phyloP scores from a whole-genome alignment of 2,888 invertebrate genomes.

The Melinaea marsaeus region DNA sequence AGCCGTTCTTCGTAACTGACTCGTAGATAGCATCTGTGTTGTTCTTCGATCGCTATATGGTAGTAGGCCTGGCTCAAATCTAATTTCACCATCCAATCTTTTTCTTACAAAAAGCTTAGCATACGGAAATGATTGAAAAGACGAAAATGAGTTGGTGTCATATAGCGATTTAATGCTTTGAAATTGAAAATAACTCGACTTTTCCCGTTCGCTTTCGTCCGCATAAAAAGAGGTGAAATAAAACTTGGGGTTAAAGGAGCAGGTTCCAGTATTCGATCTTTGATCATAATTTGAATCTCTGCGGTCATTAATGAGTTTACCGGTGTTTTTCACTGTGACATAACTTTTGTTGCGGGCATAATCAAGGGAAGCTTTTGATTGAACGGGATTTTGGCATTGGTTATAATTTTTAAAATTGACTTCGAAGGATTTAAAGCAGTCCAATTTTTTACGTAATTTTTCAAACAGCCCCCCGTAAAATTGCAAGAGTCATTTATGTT shows the following conservation, averaged over 20 bases:
- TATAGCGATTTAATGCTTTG: no score
- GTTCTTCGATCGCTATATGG: slow-evolving; percentile 18
- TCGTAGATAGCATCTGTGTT: slow-evolving; percentile 22
- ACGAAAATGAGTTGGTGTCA: no score
- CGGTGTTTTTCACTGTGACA: no score
- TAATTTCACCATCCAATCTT: slow-evolving; percentile 28
- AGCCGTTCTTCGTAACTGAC: slow-evolving; percentile 20
- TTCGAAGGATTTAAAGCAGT: slow-evolving; percentile 11
- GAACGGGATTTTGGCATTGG: slow-evolving; percentile 16
- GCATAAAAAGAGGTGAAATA: slow-evolving; percentile 20
- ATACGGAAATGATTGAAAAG: no score
- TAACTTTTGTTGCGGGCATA: neutral
- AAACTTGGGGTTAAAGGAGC: slow-evolving; percentile 16
- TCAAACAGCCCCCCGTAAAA: slow-evolving; percentile 20
- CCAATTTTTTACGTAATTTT: slow-evolving; percentile 13
- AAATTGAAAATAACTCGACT: neutral
- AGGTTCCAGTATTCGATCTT: slow-evolving; percentile 11
- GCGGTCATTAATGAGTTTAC: no score
- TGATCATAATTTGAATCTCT: no score
- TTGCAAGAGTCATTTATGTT: slow-evolving; percentile 11
- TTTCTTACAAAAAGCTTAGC: no score
- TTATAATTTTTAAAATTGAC: slow-evolving; percentile 11
- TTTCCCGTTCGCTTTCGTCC: slow-evolving; percentile 17
- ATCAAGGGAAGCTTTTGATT: slow-evolving; percentile 16
- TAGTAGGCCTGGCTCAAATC: slow-evolving; percentile 29